Conservation (phyloP, 2,113 vertebrate genomes). For the Ammospiza caudacuta region DNA sequence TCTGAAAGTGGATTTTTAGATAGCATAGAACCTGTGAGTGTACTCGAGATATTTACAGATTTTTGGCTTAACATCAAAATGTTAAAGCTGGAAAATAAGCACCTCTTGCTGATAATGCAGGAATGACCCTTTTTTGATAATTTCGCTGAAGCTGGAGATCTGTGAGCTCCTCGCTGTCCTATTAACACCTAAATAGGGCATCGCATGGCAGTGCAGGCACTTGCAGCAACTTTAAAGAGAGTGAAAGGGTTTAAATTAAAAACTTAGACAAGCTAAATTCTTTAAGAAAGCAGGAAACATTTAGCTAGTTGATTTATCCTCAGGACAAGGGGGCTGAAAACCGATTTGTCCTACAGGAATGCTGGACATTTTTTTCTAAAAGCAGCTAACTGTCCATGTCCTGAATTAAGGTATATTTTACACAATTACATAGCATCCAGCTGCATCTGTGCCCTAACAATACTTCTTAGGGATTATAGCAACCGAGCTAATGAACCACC, state of each 20-base stretch:
- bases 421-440: not conserved
- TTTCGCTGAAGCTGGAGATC: not conserved
- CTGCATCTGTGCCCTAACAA: slow-evolving; percentile 27
- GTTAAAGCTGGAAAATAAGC: slow-evolving; percentile 41
- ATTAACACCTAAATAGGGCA: slow-evolving; percentile 34
- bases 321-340: slow-evolving; percentile 21
- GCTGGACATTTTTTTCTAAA: not conserved
- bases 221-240: slow-evolving; percentile 35
- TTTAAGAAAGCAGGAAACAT: slow-evolving; percentile 23
- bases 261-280: not conserved
- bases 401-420: not conserved
- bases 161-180: not conserved
- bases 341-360: slow-evolving; percentile 4
- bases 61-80: slow-evolving; percentile 48
- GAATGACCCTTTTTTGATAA: slow-evolving; percentile 28
- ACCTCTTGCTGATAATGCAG: slow-evolving; percentile 37
- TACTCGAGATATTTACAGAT: not conserved
- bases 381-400: not conserved
- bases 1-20: slow-evolving; percentile 37
- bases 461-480: slow-evolving; percentile 42
- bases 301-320: slow-evolving; percentile 6
- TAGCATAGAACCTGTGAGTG: not conserved
- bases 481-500: slow-evolving; percentile 56
- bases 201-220: slow-evolving; percentile 8
- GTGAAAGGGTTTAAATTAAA: slow-evolving; percentile 33